phyloP scores from a whole-genome alignment of 2,797 vertebrate species.

The Spatula clypeata region DNA sequence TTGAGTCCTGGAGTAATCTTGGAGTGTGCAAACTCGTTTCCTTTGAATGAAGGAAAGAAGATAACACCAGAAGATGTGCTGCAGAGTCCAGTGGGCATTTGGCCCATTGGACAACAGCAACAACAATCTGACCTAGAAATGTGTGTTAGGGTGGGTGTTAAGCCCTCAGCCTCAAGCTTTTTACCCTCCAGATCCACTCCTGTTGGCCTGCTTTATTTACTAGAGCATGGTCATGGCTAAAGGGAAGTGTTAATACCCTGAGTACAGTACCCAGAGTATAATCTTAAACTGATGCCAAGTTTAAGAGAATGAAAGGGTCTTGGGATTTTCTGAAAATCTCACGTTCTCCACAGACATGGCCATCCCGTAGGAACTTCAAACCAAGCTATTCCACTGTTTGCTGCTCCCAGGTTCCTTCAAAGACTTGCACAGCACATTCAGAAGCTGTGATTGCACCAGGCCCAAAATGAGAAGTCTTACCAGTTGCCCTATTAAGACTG shows the following conservation, averaged over 20 bases:
- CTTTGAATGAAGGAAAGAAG: not conserved
- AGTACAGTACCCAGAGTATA: not conserved
- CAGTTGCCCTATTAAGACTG: not conserved
- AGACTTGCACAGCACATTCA: not conserved
- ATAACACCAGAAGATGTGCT: not conserved
- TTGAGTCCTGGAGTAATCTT: not conserved
- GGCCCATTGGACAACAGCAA: rapidly evolving
- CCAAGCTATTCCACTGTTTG: not conserved
- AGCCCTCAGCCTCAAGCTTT: not conserved
- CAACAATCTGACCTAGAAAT: not conserved
- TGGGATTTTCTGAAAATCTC: not conserved
- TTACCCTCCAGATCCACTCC: not conserved
- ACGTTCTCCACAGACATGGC: not conserved
- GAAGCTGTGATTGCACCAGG: rapidly evolving
- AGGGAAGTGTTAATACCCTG: not conserved
- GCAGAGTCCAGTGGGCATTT: not conserved
- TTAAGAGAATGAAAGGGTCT: not conserved
- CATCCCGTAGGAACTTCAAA: not conserved
- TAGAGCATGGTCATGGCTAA: not conserved
- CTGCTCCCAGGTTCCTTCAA: not conserved
- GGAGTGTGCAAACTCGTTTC: not conserved
- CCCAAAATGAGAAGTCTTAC: not conserved
- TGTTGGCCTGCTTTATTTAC: not conserved
- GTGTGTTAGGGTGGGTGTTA: not conserved
- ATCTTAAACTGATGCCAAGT: not conserved